Base-by-base conservation (phyloP, 2,113 vertebrate species). In the Scatophagus argus region DNA sequence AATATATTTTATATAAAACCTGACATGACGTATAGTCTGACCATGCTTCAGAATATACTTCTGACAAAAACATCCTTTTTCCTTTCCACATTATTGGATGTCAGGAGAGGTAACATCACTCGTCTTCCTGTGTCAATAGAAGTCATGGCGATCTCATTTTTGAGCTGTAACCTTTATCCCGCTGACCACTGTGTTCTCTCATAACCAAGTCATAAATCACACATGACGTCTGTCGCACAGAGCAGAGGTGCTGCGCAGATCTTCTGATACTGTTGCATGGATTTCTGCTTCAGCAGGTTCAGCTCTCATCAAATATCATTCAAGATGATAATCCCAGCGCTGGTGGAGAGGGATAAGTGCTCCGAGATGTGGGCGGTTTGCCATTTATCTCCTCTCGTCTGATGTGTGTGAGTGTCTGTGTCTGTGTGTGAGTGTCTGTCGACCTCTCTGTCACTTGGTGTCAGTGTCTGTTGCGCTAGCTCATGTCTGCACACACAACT, bases 161-260 rank as follows among this genome's bases (percentile, higher is more conserved):
- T 79, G 78, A 82, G 74, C 66, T 12, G 75, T 74, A 80, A 91
- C 83, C 88, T 91, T 83, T 88, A 74, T 81, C 80, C 58, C 73
- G 11, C 65, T 82, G 76, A 77, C 75, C 78, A 34, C 34, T 19
- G 79, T 49, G 61, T 69, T 84, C 65, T 72, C 83, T 86, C 74
- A 74, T 84, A 80, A 75, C 84, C 36, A 1, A 67, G 71, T 84
- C 90, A 87, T 92, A 87, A 91, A 91, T 91, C 90, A 92, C 85
- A 85, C 68, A 76, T 63, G 86, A 83, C 32, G 59, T 47, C 77
- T 81, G 81, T 82, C 91, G 77, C 77, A 66, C 66, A 49, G 86
- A 34, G 78, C 81, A 84, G 73, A 68, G 85, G 83, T 82, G 77
- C 66, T 19, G 38, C 75, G 69, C 55, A 2, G 77, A 41, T 83